Evolutionary conservation across 2,113 vertebrate species (phyloP), one percentile per base, ranked within the genome.

Genomic region (Leucosticte australis): DNA sequence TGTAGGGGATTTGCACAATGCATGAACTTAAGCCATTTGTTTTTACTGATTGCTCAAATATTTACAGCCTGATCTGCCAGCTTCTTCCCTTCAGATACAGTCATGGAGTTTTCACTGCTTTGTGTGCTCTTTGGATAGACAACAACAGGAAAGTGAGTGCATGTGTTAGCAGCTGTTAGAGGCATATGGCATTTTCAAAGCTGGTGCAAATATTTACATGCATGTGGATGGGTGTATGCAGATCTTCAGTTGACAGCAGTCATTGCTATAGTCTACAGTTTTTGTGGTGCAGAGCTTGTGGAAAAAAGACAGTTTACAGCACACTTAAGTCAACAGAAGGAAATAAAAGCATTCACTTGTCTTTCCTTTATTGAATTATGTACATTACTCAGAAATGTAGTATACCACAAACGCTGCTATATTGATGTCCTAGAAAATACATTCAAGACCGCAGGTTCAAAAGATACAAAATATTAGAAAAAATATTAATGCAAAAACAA

Each of bases 141-240:
- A 85, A 77, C 21, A 83, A 30, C 9, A 91, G 83, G 71, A 71
- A 90, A 67, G 53, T 68, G 47, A 92, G 24, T n/a, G 33, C 28
- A 41, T 69, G 47, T 90, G 24, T 87, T 53, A 84, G 80, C 67
- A 90, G 74, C 50, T 82, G 79, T 83, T 90, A 64, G 35, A 85
- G 26, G 21, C 74, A 90, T 95, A 92, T 69, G 79, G 68, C 24
- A 93, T 88, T 92, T 94, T 80, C 44, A 93, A 83, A 95, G 76
- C 30, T 64, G 56, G n/a, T 86, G 74, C 67, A 82, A 95, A 92
- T 93, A 93, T 97, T 95, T 95, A 83, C 91, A 70, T 12, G 20
- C 42, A 50, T 87, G 77, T 83, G 74, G 59, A 79, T 71, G 49
- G 39, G 49, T 69, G 39, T 3, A 63, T 39, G 55, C 46, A 76